phyloP scores from a whole-genome alignment of 2,113 vertebrate genomes.

The Hypocryptadius cinnamomeus region DNA sequence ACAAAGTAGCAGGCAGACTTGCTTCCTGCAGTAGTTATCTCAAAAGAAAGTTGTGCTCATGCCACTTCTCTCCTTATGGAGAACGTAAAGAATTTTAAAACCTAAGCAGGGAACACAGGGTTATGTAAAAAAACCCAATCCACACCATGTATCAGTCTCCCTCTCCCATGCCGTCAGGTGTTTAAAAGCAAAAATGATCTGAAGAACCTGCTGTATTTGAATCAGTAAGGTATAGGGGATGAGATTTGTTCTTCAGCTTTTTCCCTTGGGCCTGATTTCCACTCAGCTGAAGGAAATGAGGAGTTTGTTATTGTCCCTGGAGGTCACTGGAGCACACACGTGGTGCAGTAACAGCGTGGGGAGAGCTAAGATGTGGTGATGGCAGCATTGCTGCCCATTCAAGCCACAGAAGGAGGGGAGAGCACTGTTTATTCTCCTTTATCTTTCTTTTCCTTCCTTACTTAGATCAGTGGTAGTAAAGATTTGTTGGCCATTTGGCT shows the following conservation, averaged over 20 bases:
- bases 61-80: background rate
- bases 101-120: background rate
- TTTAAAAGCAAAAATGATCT: background rate
- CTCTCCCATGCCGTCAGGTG: background rate
- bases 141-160: background rate
- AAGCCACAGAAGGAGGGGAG: background rate
- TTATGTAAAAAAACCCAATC: background rate
- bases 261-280: background rate
- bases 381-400: background rate
- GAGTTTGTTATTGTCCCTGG: background rate
- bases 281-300: background rate
- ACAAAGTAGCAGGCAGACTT: background rate
- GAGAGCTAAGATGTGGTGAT: background rate
- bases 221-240: background rate
- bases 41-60: background rate
- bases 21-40: background rate
- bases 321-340: background rate
- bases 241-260: background rate
- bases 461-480: background rate
- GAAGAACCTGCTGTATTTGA: background rate
- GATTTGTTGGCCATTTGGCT: slow-evolving; percentile 3
- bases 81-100: background rate
- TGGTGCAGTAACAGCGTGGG: background rate
- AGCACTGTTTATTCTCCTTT: background rate
- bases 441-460: slow-evolving; percentile 18